Base-by-base conservation (phyloP, 1,140 invertebrate species). In the Penaeus indicus region DNA sequence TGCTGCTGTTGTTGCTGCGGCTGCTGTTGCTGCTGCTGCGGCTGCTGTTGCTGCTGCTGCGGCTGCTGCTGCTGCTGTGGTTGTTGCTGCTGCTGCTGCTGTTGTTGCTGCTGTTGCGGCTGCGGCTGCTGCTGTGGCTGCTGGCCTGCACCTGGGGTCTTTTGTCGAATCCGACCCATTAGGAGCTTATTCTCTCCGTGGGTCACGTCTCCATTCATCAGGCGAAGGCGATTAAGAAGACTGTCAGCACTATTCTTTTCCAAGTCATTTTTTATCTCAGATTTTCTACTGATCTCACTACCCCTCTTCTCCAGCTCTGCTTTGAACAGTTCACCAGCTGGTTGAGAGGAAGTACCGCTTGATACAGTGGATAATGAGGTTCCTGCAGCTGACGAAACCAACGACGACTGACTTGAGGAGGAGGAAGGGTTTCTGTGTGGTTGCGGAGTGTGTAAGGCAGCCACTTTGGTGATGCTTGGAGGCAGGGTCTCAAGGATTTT, bases 401-500 rank as follows among this genome's bases (percentile, higher is more conserved):
- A 19, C 27, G 83, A 75, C 27, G 86, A 85, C 21, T 75, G 79
- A 60, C 62, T 77, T 60, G 79, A 90, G 72, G 89, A 90, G 60
- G 90, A 91, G 83, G 88, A 88, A 32, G 90, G 90, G 77, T 91
- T 91, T 84, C 88, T 89, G 81, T 91, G 90, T 25, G 90, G 90
- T 77, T 91, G 90, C 78, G 88, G 90, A n/a, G 90, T 91, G 75
- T 91, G 90, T 79, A 91, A 85, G 60, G 90, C 90, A 47, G 90
- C 90, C 60, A 91, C 90, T 88, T 90, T 90, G 67, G 90, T 90
- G 42, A 91, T 91, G 79, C 90, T 91, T 61, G 90, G 90, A 22
- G 90, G 90, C 27, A 91, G 86, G 21, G 90, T 91, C 42, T 91
- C 89, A 69, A 91, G 75, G 62, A 91, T 91, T 91, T 90, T 91